Percentiles rank a stretch among this genome's conserved stretches.
These are phyloP conservation scores for Eudorcas thomsonii DNA, from an alignment of 2,113 vertebrate genomes.

Conservation along the genomic window DNA sequence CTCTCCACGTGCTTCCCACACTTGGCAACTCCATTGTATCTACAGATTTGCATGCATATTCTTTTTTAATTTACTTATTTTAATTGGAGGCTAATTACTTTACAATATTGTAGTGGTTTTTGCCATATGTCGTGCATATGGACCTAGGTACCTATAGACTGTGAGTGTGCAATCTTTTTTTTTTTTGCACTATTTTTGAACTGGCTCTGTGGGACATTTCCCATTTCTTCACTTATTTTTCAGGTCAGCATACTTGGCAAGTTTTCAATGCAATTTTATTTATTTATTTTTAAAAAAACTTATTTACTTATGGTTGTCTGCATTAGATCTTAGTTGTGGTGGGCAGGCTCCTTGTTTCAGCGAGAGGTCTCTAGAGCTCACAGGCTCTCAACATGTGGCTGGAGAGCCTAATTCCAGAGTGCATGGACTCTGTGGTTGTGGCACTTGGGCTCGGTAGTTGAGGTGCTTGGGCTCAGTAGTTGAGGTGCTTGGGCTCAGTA, in stretches of 20 bases:
- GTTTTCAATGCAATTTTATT: not conserved
- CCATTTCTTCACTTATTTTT: not conserved
- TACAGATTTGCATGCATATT: not conserved
- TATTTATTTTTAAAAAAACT: too few species aligned
- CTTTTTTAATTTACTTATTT: not conserved
- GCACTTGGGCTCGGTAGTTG: too few species aligned
- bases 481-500: too few species aligned
- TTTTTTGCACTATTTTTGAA: not conserved
- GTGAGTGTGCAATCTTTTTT: not conserved
- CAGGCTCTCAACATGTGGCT: not conserved
- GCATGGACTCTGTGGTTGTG: not conserved
- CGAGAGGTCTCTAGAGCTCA: not conserved
- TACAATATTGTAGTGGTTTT: not conserved
- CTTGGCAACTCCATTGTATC: fast-evolving
- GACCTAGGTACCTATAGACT: fast-evolving
- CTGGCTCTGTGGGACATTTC: not conserved
- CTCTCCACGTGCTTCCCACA: fast-evolving
- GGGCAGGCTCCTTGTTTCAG: not conserved
- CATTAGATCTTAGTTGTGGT: fast-evolving
- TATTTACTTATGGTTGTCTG: not conserved
- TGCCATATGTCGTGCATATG: fast-evolving
- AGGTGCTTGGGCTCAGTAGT: too few species aligned
- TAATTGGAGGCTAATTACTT: not conserved
- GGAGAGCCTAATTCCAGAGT: not conserved
- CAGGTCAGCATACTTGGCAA: too few species aligned